A percentile compares a stretch with the other conserved stretches of the same genome.
These are phyloP conservation scores for Irena cyanogastra DNA, from an alignment of 2,113 vertebrate genomes.

Conservation along the genomic window DNA sequence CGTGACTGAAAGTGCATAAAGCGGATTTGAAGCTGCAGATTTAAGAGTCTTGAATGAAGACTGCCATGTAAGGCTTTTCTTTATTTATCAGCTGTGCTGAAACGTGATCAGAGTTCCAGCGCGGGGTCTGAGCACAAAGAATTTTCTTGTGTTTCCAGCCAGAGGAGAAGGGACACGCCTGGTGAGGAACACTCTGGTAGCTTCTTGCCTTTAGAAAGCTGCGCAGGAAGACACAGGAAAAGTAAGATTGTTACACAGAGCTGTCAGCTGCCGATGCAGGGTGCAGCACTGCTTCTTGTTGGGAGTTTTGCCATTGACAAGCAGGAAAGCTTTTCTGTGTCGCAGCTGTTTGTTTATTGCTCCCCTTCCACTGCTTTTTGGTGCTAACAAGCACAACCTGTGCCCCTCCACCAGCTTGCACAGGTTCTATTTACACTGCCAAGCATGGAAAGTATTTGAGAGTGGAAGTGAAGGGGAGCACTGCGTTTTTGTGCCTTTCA, in stretches of 20 bases:
- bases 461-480: rapidly evolving
- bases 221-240: not conserved
- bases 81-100: not conserved
- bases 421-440: not conserved
- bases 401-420: not conserved
- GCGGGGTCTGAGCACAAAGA: not conserved
- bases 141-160: not conserved
- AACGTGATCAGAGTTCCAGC: not conserved
- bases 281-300: not conserved
- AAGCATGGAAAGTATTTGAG: not conserved
- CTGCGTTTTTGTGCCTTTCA: rapidly evolving
- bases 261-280: not conserved
- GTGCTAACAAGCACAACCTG: not conserved
- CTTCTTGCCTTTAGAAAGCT: not conserved
- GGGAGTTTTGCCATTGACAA: not conserved
- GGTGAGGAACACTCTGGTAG: not conserved
- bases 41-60: not conserved
- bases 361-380: not conserved
- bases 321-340: not conserved
- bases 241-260: not conserved
- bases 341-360: not conserved
- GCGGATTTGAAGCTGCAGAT: not conserved
- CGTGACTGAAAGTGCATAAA: not conserved
- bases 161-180: not conserved
- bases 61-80: conserved; percentile 12